Conservation (phyloP, 1,140 invertebrate genomes). For the Drosophila athabasca region DNA sequence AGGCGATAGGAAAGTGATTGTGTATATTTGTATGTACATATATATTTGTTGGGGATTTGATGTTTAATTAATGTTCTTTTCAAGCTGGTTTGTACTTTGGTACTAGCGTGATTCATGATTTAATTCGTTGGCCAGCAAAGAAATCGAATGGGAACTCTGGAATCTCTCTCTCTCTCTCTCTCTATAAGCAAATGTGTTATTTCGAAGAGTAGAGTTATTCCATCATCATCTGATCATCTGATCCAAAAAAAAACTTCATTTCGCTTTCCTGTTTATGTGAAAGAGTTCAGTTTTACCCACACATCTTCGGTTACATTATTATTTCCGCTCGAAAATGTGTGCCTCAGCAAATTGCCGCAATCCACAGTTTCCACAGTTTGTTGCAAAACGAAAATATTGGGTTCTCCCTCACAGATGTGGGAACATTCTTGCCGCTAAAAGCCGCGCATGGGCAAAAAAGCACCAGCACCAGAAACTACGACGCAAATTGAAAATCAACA, state of each 20-base stretch:
- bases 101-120: too few species aligned
- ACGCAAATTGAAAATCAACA: slow-evolving; percentile 57
- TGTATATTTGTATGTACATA: too few species aligned
- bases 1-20: slow-evolving; percentile 3
- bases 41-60: too few species aligned
- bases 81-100: too few species aligned
- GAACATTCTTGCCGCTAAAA: slow-evolving; percentile 35
- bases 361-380: slow-evolving; percentile 29
- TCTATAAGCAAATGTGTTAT: too few species aligned
- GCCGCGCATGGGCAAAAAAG: slow-evolving; percentile 55
- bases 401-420: slow-evolving; percentile 29
- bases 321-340: slow-evolving; percentile 44
- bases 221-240: too few species aligned
- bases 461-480: slow-evolving; percentile 40
- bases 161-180: too few species aligned
- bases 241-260: slow-evolving; percentile 6
- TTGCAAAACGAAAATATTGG: slow-evolving; percentile 55
- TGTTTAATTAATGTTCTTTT: too few species aligned
- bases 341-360: slow-evolving; percentile 33
- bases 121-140: too few species aligned
- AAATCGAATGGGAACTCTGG: too few species aligned
- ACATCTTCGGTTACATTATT: slow-evolving; percentile 48
- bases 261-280: too few species aligned
- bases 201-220: too few species aligned
- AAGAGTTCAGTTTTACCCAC: slow-evolving; percentile 49